These are phyloP conservation scores for Actinia tenebrosa DNA, from an alignment of 64 coral and sea anemone genomes.

Conservation along the genomic window DNA sequence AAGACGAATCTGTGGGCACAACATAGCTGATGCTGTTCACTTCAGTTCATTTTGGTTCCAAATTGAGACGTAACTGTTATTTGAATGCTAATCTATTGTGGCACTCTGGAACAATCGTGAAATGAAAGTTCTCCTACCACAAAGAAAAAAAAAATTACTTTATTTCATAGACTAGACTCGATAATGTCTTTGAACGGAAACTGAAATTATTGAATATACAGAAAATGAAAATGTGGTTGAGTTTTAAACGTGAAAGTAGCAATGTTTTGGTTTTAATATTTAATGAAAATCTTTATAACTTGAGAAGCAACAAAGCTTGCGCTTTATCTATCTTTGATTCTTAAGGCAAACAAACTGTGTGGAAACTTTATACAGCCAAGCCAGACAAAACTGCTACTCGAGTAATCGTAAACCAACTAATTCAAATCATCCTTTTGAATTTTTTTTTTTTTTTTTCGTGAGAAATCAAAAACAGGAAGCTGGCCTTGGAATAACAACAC, in stretches of 20 bases:
- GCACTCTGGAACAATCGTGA: background rate
- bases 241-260: background rate
- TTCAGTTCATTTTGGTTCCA: background rate
- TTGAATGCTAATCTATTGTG: background rate
- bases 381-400: background rate
- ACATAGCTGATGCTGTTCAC: background rate
- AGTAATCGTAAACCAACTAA: background rate
- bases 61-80: background rate
- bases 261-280: background rate
- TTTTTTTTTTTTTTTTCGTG: too few relatives aligned
- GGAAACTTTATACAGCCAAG: background rate
- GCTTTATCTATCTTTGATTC: slow-evolving; percentile 2
- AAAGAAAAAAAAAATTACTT: background rate
- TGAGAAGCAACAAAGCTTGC: background rate
- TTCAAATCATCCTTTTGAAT: background rate
- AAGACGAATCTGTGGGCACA: background rate
- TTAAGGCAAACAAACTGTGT: background rate
- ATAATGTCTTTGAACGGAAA: background rate
- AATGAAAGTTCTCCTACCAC: background rate
- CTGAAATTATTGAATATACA: background rate
- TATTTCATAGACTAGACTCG: background rate
- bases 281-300: background rate
- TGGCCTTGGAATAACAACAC: background rate
- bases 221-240: background rate
- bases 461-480: background rate